Evolutionary conservation across 2,888 invertebrate genomes (phyloP).

Genomic region (Ochropleura plecta): DNA sequence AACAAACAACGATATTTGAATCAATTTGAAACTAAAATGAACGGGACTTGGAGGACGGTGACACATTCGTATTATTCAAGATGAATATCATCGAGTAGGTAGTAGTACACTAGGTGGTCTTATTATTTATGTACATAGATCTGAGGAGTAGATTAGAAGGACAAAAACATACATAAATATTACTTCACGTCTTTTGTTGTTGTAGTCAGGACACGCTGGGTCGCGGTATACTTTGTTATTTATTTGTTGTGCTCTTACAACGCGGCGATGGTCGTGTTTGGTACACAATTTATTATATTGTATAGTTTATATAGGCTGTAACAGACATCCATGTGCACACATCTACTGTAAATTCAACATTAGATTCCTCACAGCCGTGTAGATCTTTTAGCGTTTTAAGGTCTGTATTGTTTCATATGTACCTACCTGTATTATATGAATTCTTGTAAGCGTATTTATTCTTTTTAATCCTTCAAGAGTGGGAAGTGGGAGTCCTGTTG

Average conservation of each 20-base stretch:
- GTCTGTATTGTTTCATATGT: neutral
- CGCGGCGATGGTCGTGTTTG: neutral
- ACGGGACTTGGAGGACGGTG: constrained; percentile 13
- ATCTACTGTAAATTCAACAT: neutral
- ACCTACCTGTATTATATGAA: too few relatives aligned
- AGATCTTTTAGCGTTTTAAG: neutral
- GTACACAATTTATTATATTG: neutral
- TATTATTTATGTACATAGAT: constrained; percentile 14
- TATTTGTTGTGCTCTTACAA: neutral
- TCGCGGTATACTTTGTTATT: neutral
- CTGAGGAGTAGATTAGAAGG: neutral
- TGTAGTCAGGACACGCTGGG: neutral
- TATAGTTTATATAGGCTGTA: neutral
- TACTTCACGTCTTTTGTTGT: constrained; percentile 5
- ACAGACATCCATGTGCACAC: neutral
- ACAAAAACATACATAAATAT: neutral
- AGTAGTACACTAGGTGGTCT: neutral
- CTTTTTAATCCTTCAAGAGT: constrained; percentile 6
- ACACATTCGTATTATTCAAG: constrained; percentile 21
- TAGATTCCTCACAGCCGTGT: neutral
- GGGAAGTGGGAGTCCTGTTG: too few relatives aligned
- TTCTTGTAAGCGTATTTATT: too few relatives aligned
- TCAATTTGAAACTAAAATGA: constrained; percentile 53
- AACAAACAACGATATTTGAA: constrained; percentile 50
- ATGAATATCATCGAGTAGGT: constrained; percentile 19